A percentile compares a stretch with the other conserved stretches of the same genome.
phyloP scores from a whole-genome alignment of 2,797 vertebrate species.

The Morus bassanus region DNA sequence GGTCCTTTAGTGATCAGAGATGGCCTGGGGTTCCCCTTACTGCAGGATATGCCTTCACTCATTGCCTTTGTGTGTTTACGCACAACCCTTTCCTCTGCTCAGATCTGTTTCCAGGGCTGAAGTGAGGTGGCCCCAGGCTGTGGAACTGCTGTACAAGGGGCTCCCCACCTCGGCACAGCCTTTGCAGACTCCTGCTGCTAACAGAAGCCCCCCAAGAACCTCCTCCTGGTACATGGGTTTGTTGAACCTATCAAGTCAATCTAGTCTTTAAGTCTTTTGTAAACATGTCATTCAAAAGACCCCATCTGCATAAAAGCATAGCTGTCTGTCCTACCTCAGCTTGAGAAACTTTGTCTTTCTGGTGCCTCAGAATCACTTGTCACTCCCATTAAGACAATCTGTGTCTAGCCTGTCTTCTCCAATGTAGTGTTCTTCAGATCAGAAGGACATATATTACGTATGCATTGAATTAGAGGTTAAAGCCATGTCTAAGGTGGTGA shows the following conservation, averaged over 20 bases:
- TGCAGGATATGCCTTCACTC: neutral
- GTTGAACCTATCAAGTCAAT: neutral
- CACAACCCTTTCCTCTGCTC: neutral
- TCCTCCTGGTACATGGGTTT: neutral
- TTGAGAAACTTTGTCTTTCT: neutral
- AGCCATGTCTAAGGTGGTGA: neutral
- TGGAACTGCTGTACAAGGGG: accelerated
- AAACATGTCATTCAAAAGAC: neutral
- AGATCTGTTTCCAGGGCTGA: neutral
- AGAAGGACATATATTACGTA: neutral
- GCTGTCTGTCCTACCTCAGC: neutral
- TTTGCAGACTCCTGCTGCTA: neutral
- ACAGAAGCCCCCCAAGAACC: neutral
- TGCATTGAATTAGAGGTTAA: constrained; percentile 19
- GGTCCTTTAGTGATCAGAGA: neutral
- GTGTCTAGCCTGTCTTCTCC: neutral
- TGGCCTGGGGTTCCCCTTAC: neutral
- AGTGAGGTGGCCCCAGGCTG: neutral
- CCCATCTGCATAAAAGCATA: neutral
- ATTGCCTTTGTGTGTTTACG: neutral
- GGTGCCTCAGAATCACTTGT: neutral
- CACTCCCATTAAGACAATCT: neutral
- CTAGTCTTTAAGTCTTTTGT: neutral
- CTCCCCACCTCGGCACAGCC: neutral
- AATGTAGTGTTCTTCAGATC: neutral